Base-by-base conservation (phyloP, 2,113 vertebrate species). In the Phalacrocorax aristotelis region DNA sequence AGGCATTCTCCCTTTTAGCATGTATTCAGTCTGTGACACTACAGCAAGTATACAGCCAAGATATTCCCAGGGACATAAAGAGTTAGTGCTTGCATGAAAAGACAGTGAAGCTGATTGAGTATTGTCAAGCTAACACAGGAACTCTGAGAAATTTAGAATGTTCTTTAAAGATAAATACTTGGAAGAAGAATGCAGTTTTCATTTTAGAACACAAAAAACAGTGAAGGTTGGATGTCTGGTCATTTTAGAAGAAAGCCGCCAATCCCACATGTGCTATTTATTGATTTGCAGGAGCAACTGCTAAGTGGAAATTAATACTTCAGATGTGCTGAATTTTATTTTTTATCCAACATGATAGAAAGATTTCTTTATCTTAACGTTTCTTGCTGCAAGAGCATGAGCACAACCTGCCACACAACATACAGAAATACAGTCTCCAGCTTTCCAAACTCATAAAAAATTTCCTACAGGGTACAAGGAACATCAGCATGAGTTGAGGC, bases 201-300 rank as follows among this genome's bases (percentile, higher is more conserved):
- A 49, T 68, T 94, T 81, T 32, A 69, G 13, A 62, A 61, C 18
- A 61, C 27, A 12, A 57, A 10, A 65, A 58, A 16, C 1, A 38
- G 34, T 23, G 6, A 60, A 34, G 4, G 9, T 51, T 83, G 27
- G 10, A 6, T 52, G 42, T 48, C 6, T 70, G 15, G 13, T 81
- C 3, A 66, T 70, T 84, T 74, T 44, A 87, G 17, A 93, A 61
- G 12, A 44, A 80, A 69, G 2, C 10, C 40, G 18, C 4, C 25
- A 46, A 9, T 1, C 2, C 1, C 4, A 1, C 8, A 23, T 22
- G 5, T 36, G 7, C 9, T 66, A 5, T 46, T 20, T 48, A 48
- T 42, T 42, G 34, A 42, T 15, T 82, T 93, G 22, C 30, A 75
- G 21, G 10, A 62, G 4, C 49, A 55, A 54, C 8, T 0, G 3